A percentile compares a stretch with the other conserved stretches of the same genome.
Evolutionary conservation across 2,888 invertebrate genomes (phyloP).

Genomic region (Erebia palarica): DNA sequence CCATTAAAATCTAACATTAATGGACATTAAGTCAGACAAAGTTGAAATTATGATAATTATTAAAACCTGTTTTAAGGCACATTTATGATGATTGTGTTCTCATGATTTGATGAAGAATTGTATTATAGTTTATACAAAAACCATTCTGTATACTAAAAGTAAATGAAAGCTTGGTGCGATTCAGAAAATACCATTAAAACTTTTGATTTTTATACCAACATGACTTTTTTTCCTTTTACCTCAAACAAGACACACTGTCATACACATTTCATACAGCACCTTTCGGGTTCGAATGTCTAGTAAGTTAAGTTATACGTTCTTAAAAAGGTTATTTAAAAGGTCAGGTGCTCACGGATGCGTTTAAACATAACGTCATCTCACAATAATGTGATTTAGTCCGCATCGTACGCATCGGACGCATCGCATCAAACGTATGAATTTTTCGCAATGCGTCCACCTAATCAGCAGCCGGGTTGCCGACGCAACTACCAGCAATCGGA

Average conservation of each 20-base stretch:
- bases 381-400: no score
- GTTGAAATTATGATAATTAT: constrained; percentile 60
- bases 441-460: no score
- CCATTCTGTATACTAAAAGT: constrained; percentile 82
- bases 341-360: no score
- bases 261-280: background rate
- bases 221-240: constrained; percentile 59
- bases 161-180: constrained; percentile 83
- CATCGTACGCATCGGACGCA: no score
- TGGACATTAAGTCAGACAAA: constrained; percentile 78
- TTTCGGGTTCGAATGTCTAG: no score
- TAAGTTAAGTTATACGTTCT: no score
- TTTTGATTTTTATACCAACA: constrained; percentile 83
- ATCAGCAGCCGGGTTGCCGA: no score
- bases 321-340: no score
- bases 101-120: constrained; percentile 65
- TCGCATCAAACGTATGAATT: no score
- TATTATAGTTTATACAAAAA: constrained; percentile 79
- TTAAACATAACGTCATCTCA: no score
- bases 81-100: constrained; percentile 63
- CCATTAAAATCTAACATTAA: constrained; percentile 62
- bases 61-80: constrained; percentile 67
- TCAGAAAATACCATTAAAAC: constrained; percentile 83
- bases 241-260: background rate
- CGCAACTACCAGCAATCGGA: no score